Conservation (phyloP, 2,797 vertebrate species). For the Chrosomus eos region DNA sequence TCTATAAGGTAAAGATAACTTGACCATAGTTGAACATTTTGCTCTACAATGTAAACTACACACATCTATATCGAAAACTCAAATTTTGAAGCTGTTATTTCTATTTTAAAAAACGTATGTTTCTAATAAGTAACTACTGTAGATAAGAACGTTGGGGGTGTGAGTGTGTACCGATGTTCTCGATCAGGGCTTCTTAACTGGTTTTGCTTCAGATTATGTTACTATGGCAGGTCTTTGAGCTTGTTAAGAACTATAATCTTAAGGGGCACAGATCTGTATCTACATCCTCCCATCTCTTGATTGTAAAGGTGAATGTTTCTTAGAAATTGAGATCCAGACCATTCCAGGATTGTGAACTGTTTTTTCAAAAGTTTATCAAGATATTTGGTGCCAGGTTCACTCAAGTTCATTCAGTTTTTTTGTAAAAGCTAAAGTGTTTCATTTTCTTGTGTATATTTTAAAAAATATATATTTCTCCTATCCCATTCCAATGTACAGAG, state of each 20-base stretch:
- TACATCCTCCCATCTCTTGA: not conserved
- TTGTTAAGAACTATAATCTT: not conserved
- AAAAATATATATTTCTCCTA: not conserved
- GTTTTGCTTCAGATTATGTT: not conserved
- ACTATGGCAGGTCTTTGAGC: not conserved
- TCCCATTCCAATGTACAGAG: not conserved
- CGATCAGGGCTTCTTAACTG: not conserved
- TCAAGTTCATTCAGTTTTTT: not conserved
- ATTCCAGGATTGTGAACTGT: not conserved
- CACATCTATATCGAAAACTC: not conserved
- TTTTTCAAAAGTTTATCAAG: not conserved
- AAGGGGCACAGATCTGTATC: not conserved
- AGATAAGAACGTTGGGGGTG: too few species aligned
- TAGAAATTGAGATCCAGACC: not conserved
- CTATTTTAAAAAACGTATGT: not conserved
- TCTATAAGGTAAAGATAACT: too few species aligned
- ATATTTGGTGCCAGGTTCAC: not conserved
- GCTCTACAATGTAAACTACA: not conserved
- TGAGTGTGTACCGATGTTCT: too few species aligned
- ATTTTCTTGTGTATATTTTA: not conserved
- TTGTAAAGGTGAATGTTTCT: not conserved
- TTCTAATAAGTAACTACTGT: not conserved
- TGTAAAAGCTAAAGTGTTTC: not conserved
- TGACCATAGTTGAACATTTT: not conserved
- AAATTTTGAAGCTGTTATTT: not conserved